A percentile compares a stretch with the other conserved stretches of the same genome.
Evolutionary conservation across 2,797 vertebrate species (phyloP).

Genomic region (Nannoperca australis): DNA sequence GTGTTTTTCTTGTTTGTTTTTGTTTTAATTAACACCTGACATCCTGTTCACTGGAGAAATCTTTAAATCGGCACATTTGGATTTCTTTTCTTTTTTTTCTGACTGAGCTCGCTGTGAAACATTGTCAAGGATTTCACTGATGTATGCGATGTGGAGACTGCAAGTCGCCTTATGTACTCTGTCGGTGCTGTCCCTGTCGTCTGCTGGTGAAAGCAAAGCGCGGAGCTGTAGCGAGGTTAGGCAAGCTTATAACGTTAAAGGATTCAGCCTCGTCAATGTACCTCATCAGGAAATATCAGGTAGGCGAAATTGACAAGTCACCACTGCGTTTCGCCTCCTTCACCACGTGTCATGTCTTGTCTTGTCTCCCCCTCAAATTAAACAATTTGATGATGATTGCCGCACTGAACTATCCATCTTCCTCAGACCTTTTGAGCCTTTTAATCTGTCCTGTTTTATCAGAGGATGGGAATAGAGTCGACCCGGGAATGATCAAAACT

Average conservation of each 20-base stretch:
- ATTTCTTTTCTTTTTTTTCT: conserved; percentile 38
- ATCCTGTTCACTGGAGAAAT: conserved; percentile 54
- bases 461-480: not conserved
- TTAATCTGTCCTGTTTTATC: not conserved
- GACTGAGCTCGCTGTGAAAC: conserved; percentile 57
- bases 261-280: conserved; percentile 91
- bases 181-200: conserved; percentile 82
- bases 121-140: conserved; percentile 78
- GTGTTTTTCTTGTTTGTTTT: conserved; percentile 33
- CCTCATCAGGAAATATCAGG: conserved; percentile 97
- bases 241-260: conserved; percentile 92
- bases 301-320: conserved; percentile 64
- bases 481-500: not conserved
- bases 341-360: conserved; percentile 47
- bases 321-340: conserved; percentile 21
- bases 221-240: conserved; percentile 94
- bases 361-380: conserved; percentile 1
- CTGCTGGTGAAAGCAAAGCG: conserved; percentile 89
- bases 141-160: conserved; percentile 86
- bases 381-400: not conserved
- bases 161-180: conserved; percentile 84
- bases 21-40: conserved; percentile 66
- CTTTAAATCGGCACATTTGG: conserved; percentile 40
- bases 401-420: conserved; percentile 31
- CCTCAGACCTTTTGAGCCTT: conserved; percentile 10